Evolutionary conservation across 2,113 vertebrate genomes (phyloP).

Genomic region (Corythaeola cristata): DNA sequence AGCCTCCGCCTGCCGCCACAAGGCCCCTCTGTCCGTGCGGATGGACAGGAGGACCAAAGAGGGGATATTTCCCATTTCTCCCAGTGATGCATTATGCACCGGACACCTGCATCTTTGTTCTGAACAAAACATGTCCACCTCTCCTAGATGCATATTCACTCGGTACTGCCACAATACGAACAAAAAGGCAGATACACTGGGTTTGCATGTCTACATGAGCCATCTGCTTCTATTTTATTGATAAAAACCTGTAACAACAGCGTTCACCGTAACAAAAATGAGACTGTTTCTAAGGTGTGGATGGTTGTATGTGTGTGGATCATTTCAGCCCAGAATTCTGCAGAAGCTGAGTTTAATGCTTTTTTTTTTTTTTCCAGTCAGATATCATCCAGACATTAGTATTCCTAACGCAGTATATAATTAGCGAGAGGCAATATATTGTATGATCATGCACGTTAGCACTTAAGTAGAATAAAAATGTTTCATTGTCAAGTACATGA

Average conservation of each 20-base stretch:
- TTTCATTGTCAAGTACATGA: slow-evolving; percentile 52
- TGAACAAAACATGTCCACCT: slow-evolving; percentile 17
- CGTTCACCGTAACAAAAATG: slow-evolving; percentile 55
- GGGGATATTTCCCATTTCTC: background rate
- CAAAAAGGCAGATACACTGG: background rate
- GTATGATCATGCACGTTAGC: slow-evolving; percentile 76
- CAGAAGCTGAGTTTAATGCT: slow-evolving; percentile 41
- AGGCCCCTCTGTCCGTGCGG: background rate
- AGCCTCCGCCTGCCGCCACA: background rate
- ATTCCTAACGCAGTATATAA: slow-evolving; percentile 62
- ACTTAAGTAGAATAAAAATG: slow-evolving; percentile 70
- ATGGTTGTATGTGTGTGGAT: background rate
- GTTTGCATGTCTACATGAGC: slow-evolving; percentile 71
- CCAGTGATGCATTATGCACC: background rate
- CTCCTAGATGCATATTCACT: slow-evolving; percentile 68
- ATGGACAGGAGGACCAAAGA: background rate
- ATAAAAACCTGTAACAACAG: slow-evolving; percentile 65
- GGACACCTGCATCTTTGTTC: background rate
- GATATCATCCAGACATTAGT: slow-evolving; percentile 48
- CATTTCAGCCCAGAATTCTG: slow-evolving; percentile 59
- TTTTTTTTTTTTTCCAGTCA: background rate
- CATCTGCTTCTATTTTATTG: slow-evolving; percentile 78
- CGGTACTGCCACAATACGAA: slow-evolving; percentile 5
- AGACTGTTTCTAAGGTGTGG: slow-evolving; percentile 54
- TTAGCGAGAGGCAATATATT: slow-evolving; percentile 75